A percentile compares a stretch with the other conserved stretches of the same genome.
These are phyloP conservation scores for Sceliomorpha sp. DNA, from an alignment of 2,888 invertebrate species.

Conservation along the genomic window DNA sequence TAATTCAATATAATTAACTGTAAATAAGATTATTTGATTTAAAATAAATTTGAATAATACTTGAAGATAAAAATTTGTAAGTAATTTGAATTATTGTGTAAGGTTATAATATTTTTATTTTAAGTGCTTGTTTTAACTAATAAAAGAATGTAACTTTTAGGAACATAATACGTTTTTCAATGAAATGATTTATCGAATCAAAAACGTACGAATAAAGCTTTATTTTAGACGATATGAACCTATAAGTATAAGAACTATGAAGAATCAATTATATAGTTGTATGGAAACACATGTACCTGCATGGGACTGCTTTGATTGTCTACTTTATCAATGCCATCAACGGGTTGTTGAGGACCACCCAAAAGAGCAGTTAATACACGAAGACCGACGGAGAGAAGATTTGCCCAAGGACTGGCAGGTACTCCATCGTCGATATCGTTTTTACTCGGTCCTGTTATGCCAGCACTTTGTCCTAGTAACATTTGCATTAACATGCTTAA, in stretches of 20 bases:
- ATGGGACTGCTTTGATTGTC: conserved; percentile 91
- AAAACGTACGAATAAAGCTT: too few relatives aligned
- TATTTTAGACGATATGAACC: too few relatives aligned
- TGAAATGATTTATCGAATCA: not conserved
- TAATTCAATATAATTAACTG: not conserved
- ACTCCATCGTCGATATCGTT: conserved; percentile 87
- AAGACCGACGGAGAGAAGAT: conserved; percentile 91
- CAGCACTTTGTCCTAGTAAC: conserved; percentile 87
- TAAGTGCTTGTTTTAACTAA: too few relatives aligned
- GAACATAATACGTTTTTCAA: not conserved
- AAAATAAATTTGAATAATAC: too few relatives aligned
- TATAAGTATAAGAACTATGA: too few relatives aligned
- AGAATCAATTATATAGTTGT: too few relatives aligned
- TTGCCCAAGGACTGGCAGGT: conserved; percentile 92
- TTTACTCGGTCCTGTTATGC: conserved; percentile 88
- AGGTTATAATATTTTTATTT: too few relatives aligned
- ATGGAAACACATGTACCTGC: conserved; percentile 85
- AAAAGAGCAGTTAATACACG: conserved; percentile 92
- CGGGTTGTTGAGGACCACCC: conserved; percentile 86
- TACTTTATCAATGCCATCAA: conserved; percentile 93
- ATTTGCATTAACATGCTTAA: conserved; percentile 93
- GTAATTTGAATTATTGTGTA: not conserved
- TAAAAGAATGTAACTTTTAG: too few relatives aligned
- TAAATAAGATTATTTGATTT: too few relatives aligned
- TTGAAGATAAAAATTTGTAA: conserved; percentile 11